A percentile compares a stretch with the other conserved stretches of the same genome.
Evolutionary conservation across 2,797 vertebrate species (phyloP).

Genomic region (Stomatorhinus walkeri): DNA sequence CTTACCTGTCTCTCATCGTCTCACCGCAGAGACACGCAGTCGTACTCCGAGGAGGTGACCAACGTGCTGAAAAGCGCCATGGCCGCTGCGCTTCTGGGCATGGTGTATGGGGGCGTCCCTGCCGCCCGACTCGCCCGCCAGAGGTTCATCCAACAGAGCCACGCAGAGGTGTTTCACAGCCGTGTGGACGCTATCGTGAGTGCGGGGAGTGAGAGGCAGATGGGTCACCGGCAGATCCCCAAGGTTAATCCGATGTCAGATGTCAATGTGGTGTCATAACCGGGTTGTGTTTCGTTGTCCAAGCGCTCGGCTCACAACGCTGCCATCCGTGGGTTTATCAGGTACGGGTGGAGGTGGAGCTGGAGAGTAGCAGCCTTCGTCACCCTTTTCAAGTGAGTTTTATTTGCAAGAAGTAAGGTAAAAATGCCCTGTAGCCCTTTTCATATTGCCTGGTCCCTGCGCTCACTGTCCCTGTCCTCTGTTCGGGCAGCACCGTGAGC

Average conservation of each 20-base stretch:
- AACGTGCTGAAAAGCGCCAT: constrained; percentile 57
- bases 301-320: constrained; percentile 80
- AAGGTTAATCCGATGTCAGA: background rate
- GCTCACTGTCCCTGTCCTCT: background rate
- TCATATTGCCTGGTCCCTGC: background rate
- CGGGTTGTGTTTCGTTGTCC: background rate
- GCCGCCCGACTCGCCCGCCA: constrained; percentile 67
- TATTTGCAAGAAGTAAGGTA: background rate
- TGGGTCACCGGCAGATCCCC: background rate
- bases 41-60: constrained; percentile 63
- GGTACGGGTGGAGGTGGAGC: constrained; percentile 90
- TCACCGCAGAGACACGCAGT: constrained; percentile 51
- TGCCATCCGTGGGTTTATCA: constrained; percentile 75
- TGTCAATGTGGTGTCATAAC: background rate
- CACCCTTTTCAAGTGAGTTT: constrained; percentile 79
- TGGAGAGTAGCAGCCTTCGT: constrained; percentile 81
- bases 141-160: constrained; percentile 71
- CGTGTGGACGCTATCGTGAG: constrained; percentile 80
- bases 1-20: background rate
- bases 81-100: constrained; percentile 57
- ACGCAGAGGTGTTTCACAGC: constrained; percentile 72
- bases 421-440: background rate
- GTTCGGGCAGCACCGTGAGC: constrained; percentile 62
- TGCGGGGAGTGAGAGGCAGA: background rate
- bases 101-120: constrained; percentile 78